A percentile compares a stretch with the other conserved stretches of the same genome.
phyloP scores from a whole-genome alignment of 2,888 invertebrate genomes.

The Arctia plantaginis region DNA sequence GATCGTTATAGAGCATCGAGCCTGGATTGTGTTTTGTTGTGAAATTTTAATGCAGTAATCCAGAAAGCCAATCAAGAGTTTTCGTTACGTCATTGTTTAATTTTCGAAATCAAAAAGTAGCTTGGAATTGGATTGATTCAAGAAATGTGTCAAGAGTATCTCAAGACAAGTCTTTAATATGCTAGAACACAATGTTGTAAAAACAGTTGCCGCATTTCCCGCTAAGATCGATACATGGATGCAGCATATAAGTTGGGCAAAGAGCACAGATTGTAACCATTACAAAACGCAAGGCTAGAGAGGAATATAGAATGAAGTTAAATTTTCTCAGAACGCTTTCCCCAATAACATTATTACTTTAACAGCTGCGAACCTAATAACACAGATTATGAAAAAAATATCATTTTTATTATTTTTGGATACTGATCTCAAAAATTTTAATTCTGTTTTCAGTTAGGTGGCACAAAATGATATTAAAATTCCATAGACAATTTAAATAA shows the following conservation, averaged over 20 bases:
- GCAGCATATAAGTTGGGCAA: slow-evolving; percentile 27
- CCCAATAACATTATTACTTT: neutral
- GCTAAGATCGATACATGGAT: slow-evolving; percentile 17
- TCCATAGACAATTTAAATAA: too few relatives aligned
- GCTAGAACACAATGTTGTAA: slow-evolving; percentile 21
- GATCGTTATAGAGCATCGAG: slow-evolving; percentile 60
- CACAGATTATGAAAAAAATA: neutral
- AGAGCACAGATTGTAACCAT: slow-evolving; percentile 17
- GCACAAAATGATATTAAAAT: neutral
- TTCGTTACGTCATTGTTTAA: slow-evolving; percentile 24
- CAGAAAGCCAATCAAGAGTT: slow-evolving; percentile 28
- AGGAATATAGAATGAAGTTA: slow-evolving; percentile 4
- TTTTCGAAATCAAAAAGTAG: slow-evolving; percentile 1
- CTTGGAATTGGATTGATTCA: slow-evolving; percentile 20
- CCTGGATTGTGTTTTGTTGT: slow-evolving; percentile 62
- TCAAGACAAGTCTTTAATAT: neutral
- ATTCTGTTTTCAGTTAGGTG: neutral
- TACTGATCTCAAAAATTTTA: neutral
- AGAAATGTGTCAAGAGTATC: too few relatives aligned
- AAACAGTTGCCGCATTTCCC: slow-evolving; percentile 23
- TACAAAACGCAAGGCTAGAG: slow-evolving; percentile 19
- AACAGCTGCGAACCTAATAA: slow-evolving; percentile 15
- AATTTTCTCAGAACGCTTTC: neutral
- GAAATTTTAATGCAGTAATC: slow-evolving; percentile 57
- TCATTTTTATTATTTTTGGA: neutral